Percentiles rank a stretch among this genome's conserved stretches.
These are phyloP conservation scores for Busseola fusca DNA, from an alignment of 2,888 invertebrate species.

Conservation along the genomic window DNA sequence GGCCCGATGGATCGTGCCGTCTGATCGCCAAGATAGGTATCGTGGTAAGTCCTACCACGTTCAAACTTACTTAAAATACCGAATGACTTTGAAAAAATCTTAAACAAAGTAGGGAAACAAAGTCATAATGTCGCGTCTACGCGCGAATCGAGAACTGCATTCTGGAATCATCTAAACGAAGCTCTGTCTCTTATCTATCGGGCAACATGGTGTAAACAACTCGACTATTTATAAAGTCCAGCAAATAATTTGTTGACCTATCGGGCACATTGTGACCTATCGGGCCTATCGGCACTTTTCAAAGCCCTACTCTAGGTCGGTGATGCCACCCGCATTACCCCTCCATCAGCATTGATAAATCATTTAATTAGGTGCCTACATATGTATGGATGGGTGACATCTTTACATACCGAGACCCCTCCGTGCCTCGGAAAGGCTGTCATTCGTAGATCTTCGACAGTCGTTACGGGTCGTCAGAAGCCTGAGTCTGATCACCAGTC, in stretches of 20 bases:
- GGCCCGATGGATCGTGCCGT: too few relatives aligned
- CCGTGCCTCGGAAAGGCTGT: too few relatives aligned
- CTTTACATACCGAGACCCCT: too few relatives aligned
- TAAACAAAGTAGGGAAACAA: neutral
- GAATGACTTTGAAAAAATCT: neutral
- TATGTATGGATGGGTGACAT: too few relatives aligned
- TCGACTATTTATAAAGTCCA: constrained; percentile 70
- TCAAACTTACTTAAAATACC: neutral
- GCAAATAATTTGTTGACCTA: constrained; percentile 68
- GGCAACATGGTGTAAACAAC: constrained; percentile 75
- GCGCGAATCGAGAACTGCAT: constrained; percentile 38
- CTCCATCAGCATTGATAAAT: constrained; percentile 27
- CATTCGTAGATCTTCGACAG: too few relatives aligned
- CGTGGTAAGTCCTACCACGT: neutral
- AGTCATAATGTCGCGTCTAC: neutral
- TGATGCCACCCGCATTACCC: constrained; percentile 48
- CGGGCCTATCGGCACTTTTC: constrained; percentile 65
- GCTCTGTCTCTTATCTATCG: constrained; percentile 67
- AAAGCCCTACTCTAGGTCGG: constrained; percentile 60
- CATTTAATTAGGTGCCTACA: neutral
- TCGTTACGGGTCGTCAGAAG: too few relatives aligned
- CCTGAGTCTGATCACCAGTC: too few relatives aligned
- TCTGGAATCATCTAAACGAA: constrained; percentile 67
- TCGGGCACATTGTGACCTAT: constrained; percentile 59
- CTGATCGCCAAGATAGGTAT: too few relatives aligned